Conservation (phyloP, 1,140 invertebrate genomes). For the Drosophila gunungcola region DNA sequence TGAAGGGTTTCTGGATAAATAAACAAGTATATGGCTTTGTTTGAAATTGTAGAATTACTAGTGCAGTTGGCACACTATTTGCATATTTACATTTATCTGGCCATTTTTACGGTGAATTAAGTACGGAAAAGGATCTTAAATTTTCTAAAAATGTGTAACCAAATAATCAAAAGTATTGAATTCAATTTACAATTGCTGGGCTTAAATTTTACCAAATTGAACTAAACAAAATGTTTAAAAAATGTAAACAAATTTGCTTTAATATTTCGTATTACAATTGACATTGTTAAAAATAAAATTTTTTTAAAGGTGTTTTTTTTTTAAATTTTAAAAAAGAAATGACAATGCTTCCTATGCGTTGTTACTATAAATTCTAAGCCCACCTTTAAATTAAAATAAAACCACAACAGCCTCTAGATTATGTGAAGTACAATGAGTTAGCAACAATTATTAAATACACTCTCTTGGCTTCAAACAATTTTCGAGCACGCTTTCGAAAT, state of each 20-base stretch:
- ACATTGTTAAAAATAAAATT: no score
- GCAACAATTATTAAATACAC: neutral
- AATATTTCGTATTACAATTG: no score
- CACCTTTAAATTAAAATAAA: neutral
- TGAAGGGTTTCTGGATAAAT: neutral
- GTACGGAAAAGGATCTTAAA: neutral
- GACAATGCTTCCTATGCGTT: no score
- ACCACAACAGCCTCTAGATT: neutral
- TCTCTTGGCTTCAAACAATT: conserved; percentile 3
- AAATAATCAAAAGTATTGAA: neutral
- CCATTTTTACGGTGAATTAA: neutral
- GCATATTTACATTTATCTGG: neutral
- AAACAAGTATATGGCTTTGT: neutral
- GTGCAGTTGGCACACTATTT: neutral
- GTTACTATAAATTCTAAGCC: neutral
- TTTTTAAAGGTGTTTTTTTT: no score
- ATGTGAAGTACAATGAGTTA: conserved; percentile 6
- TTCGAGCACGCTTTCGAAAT: conserved; percentile 11
- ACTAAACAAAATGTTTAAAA: no score
- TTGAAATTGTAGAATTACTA: neutral
- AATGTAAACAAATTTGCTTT: no score
- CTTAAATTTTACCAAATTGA: no score
- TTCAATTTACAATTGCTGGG: neutral
- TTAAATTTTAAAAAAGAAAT: no score
- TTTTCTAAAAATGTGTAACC: neutral